phyloP scores from a whole-genome alignment of 2,888 invertebrate genomes.

The Molanna angustata region DNA sequence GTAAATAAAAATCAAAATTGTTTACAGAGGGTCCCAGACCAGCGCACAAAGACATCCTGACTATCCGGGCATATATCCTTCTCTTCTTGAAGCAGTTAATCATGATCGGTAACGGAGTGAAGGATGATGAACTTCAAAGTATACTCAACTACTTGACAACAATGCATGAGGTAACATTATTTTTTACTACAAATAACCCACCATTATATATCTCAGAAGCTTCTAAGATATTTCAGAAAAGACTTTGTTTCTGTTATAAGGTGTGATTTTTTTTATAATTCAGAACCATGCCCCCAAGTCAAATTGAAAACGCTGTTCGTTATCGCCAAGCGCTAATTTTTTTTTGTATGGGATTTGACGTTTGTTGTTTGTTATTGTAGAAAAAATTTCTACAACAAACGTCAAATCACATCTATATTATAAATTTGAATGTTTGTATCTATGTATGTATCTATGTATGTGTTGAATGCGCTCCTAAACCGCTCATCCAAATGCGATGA shows the following conservation, averaged over 20 bases:
- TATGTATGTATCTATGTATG: no score
- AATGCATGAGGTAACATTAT: conserved; percentile 80
- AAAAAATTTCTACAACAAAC: no score
- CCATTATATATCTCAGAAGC: background rate
- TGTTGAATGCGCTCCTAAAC: no score
- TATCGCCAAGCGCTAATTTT: no score
- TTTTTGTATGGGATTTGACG: no score
- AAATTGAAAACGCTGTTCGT: no score
- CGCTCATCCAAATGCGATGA: no score
- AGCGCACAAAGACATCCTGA: conserved; percentile 89
- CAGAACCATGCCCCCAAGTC: no score
- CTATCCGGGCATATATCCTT: conserved; percentile 92
- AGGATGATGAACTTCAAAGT: conserved; percentile 98
- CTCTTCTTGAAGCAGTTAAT: conserved; percentile 94
- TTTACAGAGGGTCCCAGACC: conserved; percentile 88
- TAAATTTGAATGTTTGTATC: no score
- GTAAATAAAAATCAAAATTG: no score
- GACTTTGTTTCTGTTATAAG: background rate
- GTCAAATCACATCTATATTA: no score
- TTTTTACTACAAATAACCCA: conserved; percentile 12
- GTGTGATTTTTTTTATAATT: background rate
- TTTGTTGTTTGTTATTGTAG: no score
- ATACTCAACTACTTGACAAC: conserved; percentile 97
- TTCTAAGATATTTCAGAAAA: background rate
- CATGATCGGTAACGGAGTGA: conserved; percentile 94